A percentile compares a stretch with the other conserved stretches of the same genome.
phyloP scores from a whole-genome alignment of 2,888 invertebrate genomes.

The Pristionchus entomophagus region DNA sequence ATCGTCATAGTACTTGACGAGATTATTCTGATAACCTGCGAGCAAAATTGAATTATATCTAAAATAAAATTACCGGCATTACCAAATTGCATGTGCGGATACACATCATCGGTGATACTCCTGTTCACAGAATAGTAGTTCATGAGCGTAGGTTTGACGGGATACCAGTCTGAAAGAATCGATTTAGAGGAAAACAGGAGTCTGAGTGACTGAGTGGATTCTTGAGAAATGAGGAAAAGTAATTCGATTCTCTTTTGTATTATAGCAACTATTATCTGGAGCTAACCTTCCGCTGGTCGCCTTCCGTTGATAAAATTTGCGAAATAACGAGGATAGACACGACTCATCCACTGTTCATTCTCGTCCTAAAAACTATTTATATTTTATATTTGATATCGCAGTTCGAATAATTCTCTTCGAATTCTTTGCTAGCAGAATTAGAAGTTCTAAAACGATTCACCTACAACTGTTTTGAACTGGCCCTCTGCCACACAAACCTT shows the following conservation, averaged over 20 bases:
- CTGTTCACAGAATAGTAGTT: slow-evolving; percentile 12
- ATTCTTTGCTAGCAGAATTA: too few species aligned
- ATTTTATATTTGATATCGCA: too few species aligned
- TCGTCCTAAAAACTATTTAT: neutral
- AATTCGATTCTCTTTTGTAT: neutral
- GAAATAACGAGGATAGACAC: neutral
- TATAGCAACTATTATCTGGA: too few species aligned
- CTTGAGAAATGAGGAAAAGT: too few species aligned
- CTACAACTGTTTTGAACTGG: neutral
- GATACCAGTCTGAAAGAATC: slow-evolving; percentile 1
- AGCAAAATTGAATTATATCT: too few species aligned
- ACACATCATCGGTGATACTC: neutral
- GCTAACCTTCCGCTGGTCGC: neutral
- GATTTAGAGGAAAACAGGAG: too few species aligned
- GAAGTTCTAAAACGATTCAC: too few species aligned
- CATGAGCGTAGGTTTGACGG: neutral
- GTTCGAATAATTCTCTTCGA: too few species aligned
- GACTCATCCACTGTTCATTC: slow-evolving; percentile 4
- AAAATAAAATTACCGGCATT: too few species aligned
- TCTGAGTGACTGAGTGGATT: too few species aligned
- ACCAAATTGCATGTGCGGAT: neutral
- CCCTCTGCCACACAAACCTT: too few species aligned
- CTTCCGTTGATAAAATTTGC: neutral
- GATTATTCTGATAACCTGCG: neutral
- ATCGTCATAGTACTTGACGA: neutral